Percentiles rank a stretch among this genome's conserved stretches.
These are phyloP conservation scores for Babyrousa celebensis DNA, from an alignment of 2,797 vertebrate species.

Conservation along the genomic window DNA sequence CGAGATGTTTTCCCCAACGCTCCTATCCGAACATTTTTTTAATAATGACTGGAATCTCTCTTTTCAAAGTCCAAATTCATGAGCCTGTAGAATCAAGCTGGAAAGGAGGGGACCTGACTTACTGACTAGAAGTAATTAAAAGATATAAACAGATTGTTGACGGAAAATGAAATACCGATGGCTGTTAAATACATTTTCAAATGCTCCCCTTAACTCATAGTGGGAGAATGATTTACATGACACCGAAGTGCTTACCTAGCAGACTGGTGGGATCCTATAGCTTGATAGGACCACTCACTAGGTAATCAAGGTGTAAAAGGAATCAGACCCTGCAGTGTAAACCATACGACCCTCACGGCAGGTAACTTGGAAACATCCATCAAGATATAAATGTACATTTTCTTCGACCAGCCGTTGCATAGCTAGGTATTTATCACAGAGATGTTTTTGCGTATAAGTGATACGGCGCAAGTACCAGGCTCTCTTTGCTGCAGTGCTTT, in stretches of 20 bases:
- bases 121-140: background rate
- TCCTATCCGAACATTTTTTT: background rate
- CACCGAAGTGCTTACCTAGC: background rate
- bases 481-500: slow-evolving; percentile 25
- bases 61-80: slow-evolving; percentile 46
- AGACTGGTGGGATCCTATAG: background rate
- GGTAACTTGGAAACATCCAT: background rate
- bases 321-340: background rate
- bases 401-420: background rate
- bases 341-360: background rate
- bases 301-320: background rate
- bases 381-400: slow-evolving; percentile 53
- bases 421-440: slow-evolving; percentile 18
- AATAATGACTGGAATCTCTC: slow-evolving; percentile 16
- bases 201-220: background rate
- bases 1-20: background rate
- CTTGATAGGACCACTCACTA: background rate
- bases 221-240: slow-evolving; percentile 35
- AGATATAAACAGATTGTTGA: slow-evolving; percentile 27
- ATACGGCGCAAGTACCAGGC: background rate
- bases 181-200: slow-evolving; percentile 46
- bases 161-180: slow-evolving; percentile 36
- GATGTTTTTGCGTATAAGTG: background rate
- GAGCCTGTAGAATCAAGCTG: background rate
- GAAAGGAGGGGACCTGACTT: background rate